Evolutionary conservation across 2,113 vertebrate genomes (phyloP).

Genomic region (Myrmecobius fasciatus): DNA sequence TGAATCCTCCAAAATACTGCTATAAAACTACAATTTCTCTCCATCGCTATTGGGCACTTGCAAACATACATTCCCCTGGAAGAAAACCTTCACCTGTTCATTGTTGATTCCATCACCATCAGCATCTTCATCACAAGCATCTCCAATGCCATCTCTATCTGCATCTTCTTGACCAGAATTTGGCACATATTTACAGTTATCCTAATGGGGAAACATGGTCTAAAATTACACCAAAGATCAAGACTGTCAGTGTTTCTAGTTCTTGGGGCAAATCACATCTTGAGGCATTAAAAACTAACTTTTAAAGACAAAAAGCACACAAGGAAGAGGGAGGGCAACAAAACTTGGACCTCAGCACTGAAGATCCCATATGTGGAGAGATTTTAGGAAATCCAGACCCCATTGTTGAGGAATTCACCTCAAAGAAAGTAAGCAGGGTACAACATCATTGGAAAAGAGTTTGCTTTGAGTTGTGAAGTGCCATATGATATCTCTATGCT

Average conservation of each 20-base stretch:
- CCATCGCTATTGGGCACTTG: not conserved
- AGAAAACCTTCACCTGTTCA: constrained; percentile 84
- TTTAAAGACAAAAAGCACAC: not conserved
- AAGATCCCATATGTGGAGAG: not conserved
- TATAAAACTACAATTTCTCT: not conserved
- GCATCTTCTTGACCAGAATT: constrained; percentile 99
- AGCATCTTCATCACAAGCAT: constrained; percentile 95
- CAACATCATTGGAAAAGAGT: not conserved
- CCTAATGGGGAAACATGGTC: constrained; percentile 81
- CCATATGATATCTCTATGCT: not conserved
- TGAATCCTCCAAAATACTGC: not conserved
- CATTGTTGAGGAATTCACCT: not conserved
- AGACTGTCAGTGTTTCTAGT: not conserved
- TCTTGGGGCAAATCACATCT: not conserved
- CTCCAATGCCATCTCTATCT: constrained; percentile 91
- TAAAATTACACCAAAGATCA: not conserved
- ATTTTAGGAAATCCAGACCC: not conserved
- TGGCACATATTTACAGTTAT: constrained; percentile 95
- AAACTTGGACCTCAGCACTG: not conserved
- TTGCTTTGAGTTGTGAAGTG: not conserved
- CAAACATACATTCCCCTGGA: not conserved
- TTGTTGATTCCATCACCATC: constrained; percentile 95
- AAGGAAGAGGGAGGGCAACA: not conserved
- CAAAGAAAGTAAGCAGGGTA: not conserved
- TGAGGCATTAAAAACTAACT: not conserved